Evolutionary conservation across 1,140 invertebrate genomes (phyloP).

Genomic region (Meteorus sp.): DNA sequence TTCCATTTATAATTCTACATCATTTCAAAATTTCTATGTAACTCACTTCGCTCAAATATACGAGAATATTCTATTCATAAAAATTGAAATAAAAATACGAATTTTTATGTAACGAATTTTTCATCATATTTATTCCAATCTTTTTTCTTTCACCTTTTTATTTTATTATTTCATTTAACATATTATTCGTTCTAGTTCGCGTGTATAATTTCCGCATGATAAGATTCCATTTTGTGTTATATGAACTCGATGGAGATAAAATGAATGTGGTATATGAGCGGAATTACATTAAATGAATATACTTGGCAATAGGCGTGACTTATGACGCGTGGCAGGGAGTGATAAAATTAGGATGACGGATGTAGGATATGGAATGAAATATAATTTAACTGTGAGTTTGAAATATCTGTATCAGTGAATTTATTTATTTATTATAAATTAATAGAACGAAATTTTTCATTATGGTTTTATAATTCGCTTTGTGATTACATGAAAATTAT

Average conservation of each 20-base stretch:
- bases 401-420: neutral
- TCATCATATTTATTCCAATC: neutral
- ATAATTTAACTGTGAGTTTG: no score
- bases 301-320: neutral
- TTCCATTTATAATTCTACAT: neutral
- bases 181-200: neutral
- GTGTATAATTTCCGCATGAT: neutral
- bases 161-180: neutral
- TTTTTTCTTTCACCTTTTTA: neutral
- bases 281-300: no score
- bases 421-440: neutral
- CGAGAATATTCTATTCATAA: no score
- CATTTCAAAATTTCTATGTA: no score
- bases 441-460: neutral
- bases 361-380: neutral
- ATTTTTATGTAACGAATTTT: no score
- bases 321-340: neutral
- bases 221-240: neutral
- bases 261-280: conserved; percentile 3
- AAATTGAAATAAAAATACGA: no score
- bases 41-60: no score
- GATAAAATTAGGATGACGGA: neutral
- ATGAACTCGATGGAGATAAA: neutral
- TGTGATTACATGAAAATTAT: conserved; percentile 1
- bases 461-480: neutral